phyloP scores from a whole-genome alignment of 1,140 invertebrate species.

The Camponotus vicinus region DNA sequence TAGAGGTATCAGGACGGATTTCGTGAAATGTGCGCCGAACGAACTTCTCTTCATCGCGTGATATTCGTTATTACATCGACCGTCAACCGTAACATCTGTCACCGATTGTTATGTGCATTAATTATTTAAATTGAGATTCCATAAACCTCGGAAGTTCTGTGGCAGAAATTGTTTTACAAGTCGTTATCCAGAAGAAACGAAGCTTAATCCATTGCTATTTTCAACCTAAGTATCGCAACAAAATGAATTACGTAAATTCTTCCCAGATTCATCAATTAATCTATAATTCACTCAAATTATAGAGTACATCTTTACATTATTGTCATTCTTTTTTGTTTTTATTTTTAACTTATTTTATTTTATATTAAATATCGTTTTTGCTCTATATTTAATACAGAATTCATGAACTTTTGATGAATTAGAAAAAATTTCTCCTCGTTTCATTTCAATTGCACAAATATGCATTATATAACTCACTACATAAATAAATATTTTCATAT shows the following conservation, averaged over 20 bases:
- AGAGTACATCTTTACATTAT: not conserved
- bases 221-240: conserved; percentile 16
- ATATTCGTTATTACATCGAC: conserved; percentile 28
- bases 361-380: not conserved
- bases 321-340: not conserved
- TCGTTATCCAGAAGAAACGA: not conserved
- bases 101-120: conserved; percentile 32
- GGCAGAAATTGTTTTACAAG: conserved; percentile 1
- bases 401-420: not conserved
- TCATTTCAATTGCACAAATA: not conserved
- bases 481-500: too few relatives aligned
- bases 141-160: conserved; percentile 3
- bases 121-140: conserved; percentile 44
- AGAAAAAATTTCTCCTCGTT: not conserved
- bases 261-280: not conserved
- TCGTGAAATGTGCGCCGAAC: conserved; percentile 18
- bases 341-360: not conserved
- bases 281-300: not conserved
- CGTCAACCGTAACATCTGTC: conserved; percentile 30
- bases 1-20: not conserved
- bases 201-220: conserved; percentile 26
- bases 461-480: too few relatives aligned
- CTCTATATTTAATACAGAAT: not conserved
- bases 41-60: conserved; percentile 23
- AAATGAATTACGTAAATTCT: conserved; percentile 24